Evolutionary conservation across 2,888 invertebrate genomes (phyloP), one percentile per base, ranked within the genome.

Genomic region (Sipunculus nudus): DNA sequence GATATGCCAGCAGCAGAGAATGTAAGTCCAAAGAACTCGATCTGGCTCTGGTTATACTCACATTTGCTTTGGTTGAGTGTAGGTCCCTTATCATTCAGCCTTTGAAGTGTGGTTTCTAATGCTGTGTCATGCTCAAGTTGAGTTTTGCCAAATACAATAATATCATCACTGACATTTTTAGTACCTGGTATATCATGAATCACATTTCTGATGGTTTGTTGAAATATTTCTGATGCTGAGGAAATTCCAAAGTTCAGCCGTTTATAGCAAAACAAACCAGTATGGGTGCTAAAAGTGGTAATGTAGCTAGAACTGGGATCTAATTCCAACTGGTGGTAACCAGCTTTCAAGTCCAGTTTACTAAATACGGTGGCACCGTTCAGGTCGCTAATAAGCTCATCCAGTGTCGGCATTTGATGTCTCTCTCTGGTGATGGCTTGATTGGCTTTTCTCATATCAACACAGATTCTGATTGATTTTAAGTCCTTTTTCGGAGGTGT

Each of bases 141-240:
- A 13, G 54, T 61, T 55, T 59, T 70, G 2, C 74, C 81, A 72
- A 60, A 75, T 13, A 84, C 62, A 3, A 81, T 53, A 46, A 85
- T 81, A 68, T 84, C 82, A 68, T 83, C 84, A 26, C 78, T 78
- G 47, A 76, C 75, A 52, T 79, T 81, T 28, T 80, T 61, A 3
- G 71, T 74, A 0, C 81, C 80, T 39, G 78, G 70, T 23, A 79
- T 79, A 4, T 67, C 70, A 39, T 61, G 32, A 2, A 85, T 49
- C 8, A 83, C 73, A 61, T 68, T 64, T 59, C 79, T 78, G 28
- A 85, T 56, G 1, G 73, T 74, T 69, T 84, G 80, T 69, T 84
- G 82, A 62, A 83, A 85, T 1, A 82, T 69, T 71, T 85, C 85
- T 0, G 82, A 79, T 3, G 85, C 85, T 50, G 81, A 81, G 1